Evolutionary conservation across 2,888 invertebrate species (phyloP).

Genomic region (Acleris cristana): DNA sequence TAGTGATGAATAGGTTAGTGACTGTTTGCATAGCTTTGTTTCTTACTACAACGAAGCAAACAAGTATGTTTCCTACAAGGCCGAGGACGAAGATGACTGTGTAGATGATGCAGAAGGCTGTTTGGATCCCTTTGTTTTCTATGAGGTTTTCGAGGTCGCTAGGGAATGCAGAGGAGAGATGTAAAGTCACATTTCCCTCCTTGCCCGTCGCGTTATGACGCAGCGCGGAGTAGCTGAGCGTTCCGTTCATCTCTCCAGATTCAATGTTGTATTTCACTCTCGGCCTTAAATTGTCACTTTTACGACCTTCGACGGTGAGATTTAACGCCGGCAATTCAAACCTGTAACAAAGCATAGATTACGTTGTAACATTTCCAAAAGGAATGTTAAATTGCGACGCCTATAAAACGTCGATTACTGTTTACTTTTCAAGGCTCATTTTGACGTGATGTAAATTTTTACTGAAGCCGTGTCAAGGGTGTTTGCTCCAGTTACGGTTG

Average conservation of each 20-base stretch:
- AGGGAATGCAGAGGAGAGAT: slow-evolving; percentile 50
- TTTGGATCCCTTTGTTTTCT: slow-evolving; percentile 87
- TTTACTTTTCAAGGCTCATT: slow-evolving; percentile 13
- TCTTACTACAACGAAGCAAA: slow-evolving; percentile 96
- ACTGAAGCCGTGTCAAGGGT: not conserved
- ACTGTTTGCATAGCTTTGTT: slow-evolving; percentile 99
- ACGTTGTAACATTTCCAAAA: slow-evolving; percentile 49
- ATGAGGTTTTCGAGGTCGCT: slow-evolving; percentile 81
- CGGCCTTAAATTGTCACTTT: slow-evolving; percentile 59
- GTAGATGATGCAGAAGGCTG: slow-evolving; percentile 90
- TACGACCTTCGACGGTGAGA: slow-evolving; percentile 59
- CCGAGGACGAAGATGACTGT: slow-evolving; percentile 94
- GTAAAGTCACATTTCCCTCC: slow-evolving; percentile 53
- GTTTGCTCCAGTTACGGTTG: no score
- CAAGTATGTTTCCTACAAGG: slow-evolving; percentile 94
- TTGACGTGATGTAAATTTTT: not conserved
- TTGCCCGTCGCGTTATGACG: slow-evolving; percentile 52
- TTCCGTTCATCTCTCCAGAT: slow-evolving; percentile 62
- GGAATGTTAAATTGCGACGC: slow-evolving; percentile 31
- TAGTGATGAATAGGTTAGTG: slow-evolving; percentile 98
- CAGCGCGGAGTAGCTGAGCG: slow-evolving; percentile 56
- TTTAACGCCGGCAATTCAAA: slow-evolving; percentile 55
- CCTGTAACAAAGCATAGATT: slow-evolving; percentile 73
- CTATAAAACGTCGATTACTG: slow-evolving; percentile 23
- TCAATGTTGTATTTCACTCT: slow-evolving; percentile 19